Conservation (phyloP, 2,113 vertebrate genomes). For the Ammodramus savannarum region DNA sequence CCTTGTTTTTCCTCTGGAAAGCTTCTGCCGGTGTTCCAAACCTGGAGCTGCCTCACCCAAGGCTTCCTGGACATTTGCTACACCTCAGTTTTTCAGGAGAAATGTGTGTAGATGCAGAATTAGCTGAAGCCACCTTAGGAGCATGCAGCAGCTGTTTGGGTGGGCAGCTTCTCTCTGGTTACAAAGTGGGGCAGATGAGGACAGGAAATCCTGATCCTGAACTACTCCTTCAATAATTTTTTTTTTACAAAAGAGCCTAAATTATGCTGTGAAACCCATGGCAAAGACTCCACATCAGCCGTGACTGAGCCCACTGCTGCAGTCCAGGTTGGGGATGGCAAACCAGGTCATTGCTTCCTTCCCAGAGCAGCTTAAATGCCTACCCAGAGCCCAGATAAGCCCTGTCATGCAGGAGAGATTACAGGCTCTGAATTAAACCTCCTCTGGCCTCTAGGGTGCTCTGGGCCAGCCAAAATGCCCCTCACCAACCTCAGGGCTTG, state of each 20-base stretch:
- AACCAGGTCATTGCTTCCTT: accelerated
- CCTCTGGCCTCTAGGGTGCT: background rate
- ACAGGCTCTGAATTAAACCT: background rate
- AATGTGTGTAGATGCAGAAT: background rate
- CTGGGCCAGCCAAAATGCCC: background rate
- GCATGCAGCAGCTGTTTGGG: background rate
- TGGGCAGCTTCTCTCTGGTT: background rate
- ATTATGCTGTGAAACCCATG: background rate
- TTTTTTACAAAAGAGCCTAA: background rate
- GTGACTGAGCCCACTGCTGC: background rate
- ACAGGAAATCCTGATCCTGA: background rate
- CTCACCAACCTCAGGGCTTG: background rate
- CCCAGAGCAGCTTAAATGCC: background rate
- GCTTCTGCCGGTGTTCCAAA: background rate
- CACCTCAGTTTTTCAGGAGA: background rate
- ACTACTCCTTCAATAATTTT: background rate
- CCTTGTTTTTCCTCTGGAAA: background rate
- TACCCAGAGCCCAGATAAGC: background rate
- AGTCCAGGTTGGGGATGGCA: background rate
- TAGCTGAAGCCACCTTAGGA: background rate
- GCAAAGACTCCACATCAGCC: accelerated
- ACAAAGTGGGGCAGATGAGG: background rate
- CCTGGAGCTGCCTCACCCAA: background rate
- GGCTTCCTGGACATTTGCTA: background rate
- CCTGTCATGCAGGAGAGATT: background rate